phyloP scores from a whole-genome alignment of 1,140 invertebrate genomes.

The Atopsyche davidsoni region DNA sequence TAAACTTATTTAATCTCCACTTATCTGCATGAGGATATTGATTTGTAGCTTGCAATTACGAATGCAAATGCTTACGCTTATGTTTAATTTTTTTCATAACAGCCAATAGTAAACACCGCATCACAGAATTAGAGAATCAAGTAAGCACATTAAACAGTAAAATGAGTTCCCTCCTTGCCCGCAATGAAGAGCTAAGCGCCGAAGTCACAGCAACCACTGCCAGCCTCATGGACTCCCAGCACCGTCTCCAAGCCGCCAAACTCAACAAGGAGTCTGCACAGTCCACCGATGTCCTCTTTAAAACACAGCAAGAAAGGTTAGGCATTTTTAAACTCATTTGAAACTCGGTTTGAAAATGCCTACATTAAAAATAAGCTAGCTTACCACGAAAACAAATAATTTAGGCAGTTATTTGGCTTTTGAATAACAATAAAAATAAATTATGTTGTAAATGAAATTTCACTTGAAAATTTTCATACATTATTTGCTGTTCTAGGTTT shows the following conservation, averaged over 20 bases:
- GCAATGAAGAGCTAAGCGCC: conserved; percentile 39
- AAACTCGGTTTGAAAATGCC: background rate
- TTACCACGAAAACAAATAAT: background rate
- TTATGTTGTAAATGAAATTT: too few species aligned
- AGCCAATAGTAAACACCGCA: conserved; percentile 43
- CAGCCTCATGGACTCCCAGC: conserved; percentile 40
- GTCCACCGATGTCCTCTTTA: conserved; percentile 43
- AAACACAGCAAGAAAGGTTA: conserved; percentile 46
- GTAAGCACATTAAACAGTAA: conserved; percentile 34
- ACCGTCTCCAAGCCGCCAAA: conserved; percentile 40
- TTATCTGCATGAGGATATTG: too few species aligned
- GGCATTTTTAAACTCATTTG: background rate
- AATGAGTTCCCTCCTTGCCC: conserved; percentile 34
- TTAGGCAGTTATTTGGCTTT: conserved; percentile 12
- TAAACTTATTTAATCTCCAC: too few species aligned
- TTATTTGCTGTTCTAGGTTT: conserved; percentile 43
- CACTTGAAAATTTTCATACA: too few species aligned
- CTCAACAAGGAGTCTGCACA: conserved; percentile 33
- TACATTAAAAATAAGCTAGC: background rate
- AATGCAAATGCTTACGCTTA: background rate
- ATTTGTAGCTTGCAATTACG: background rate
- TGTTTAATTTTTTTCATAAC: conserved; percentile 15
- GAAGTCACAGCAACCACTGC: conserved; percentile 39
- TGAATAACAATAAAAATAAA: too few species aligned
- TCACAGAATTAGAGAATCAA: conserved; percentile 41